Evolutionary conservation across 2,888 invertebrate genomes (phyloP).

Genomic region (Platycheirus rosarum): DNA sequence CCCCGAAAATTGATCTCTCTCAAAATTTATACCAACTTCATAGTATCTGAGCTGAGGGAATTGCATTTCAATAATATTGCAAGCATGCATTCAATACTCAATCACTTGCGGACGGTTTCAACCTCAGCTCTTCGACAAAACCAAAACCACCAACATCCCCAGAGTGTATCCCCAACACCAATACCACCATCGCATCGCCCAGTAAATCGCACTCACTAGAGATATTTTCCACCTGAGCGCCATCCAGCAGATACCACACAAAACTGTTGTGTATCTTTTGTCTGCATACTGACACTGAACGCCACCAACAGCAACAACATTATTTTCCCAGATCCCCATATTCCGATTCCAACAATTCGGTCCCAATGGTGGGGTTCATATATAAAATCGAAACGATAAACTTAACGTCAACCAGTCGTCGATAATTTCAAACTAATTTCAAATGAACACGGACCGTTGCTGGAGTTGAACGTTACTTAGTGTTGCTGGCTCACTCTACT

Average conservation of each 20-base stretch:
- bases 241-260: constrained; percentile 15
- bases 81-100: constrained; percentile 13
- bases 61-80: constrained; percentile 42
- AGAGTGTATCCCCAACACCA: neutral
- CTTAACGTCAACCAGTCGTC: constrained; percentile 74
- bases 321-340: constrained; percentile 64
- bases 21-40: constrained; percentile 15
- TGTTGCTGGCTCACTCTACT: constrained; percentile 6
- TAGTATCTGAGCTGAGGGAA: constrained; percentile 8
- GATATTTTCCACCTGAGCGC: constrained; percentile 47
- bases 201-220: constrained; percentile 10
- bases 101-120: constrained; percentile 50
- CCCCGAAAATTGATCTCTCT: constrained; percentile 20
- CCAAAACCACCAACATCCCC: neutral
- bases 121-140: neutral
- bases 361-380: constrained; percentile 74
- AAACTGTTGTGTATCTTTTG: constrained; percentile 49
- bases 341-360: constrained; percentile 65
- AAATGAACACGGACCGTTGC: constrained; percentile 74
- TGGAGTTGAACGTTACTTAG: constrained; percentile 58
- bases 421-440: constrained; percentile 75
- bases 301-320: constrained; percentile 44
- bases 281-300: constrained; percentile 22
- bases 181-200: neutral
- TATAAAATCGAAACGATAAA: constrained; percentile 75